Evolutionary conservation across 2,113 vertebrate species (phyloP).

Genomic region (Oncorhynchus keta): DNA sequence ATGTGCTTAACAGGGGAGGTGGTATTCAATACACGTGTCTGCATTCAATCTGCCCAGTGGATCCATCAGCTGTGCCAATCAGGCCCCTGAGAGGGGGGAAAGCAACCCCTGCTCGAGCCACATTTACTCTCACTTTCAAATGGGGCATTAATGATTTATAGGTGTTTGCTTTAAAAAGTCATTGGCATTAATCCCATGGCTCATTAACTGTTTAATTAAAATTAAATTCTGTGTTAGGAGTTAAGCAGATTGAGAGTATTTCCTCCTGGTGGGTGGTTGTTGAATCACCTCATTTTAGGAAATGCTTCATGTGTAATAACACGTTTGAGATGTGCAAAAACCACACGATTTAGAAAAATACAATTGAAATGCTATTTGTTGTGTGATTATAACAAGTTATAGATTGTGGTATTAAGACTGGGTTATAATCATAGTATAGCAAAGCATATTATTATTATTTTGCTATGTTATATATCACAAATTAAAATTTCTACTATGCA

Average conservation of each 20-base stretch:
- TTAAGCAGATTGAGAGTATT: conserved; percentile 77
- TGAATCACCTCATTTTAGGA: conserved; percentile 69
- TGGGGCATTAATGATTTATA: conserved; percentile 79
- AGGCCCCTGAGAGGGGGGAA: conserved; percentile 20
- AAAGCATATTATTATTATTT: too few species aligned
- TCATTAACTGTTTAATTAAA: conserved; percentile 86
- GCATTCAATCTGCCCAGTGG: conserved; percentile 25
- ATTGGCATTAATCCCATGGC: conserved; percentile 84
- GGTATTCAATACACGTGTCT: conserved; percentile 25
- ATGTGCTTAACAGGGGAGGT: conserved; percentile 29
- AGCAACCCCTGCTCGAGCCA: conserved; percentile 56
- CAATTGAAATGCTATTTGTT: conserved; percentile 11
- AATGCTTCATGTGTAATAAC: conserved; percentile 55
- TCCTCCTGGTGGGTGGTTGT: conserved; percentile 71
- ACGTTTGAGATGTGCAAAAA: conserved; percentile 45
- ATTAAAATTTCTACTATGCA: too few species aligned
- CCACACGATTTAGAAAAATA: background rate
- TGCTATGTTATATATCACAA: too few species aligned
- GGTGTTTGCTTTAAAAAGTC: conserved; percentile 84
- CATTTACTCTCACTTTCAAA: conserved; percentile 68
- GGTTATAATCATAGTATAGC: background rate
- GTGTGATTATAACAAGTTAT: background rate
- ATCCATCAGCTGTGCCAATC: conserved; percentile 12
- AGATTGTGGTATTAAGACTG: background rate
- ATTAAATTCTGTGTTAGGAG: conserved; percentile 78